Evolutionary conservation across 2,113 vertebrate species (phyloP), one percentile per base, ranked within the genome.

Genomic region (Sinocyclocheilus anophthalmus): DNA sequence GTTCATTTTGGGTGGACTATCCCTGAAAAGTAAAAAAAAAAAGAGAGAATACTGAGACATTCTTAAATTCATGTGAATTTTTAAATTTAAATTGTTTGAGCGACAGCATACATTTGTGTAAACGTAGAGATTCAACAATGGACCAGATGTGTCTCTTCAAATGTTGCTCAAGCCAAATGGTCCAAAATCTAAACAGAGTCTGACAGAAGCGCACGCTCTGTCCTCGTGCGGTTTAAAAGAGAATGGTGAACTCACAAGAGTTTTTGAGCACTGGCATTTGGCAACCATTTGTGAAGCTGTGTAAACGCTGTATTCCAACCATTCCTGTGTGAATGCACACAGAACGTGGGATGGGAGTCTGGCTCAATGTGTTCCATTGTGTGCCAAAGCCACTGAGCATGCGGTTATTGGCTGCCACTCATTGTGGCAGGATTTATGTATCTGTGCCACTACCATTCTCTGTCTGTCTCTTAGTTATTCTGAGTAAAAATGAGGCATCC

Each of bases 251-350:
- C 26, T 26, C 53, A 39, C 65, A 59, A 73, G 65, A n/a, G 24
- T 78, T 70, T 72, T 50, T 59, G 24, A 61, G 39, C 33, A 77
- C 39, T 53, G 84, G 9, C 33, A 80, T 80, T 69, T 80, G 76
- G 45, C 65, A 39, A 12, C 39, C 73, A 84, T 80, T 87, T 84
- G 82, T 85, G 83, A 81, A 63, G 67, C 86, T 84, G 69, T 84
- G 83, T 84, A 87, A 81, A 84, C 76, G 14, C 75, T n/a, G 33
- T 59, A 70, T 84, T 85, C 20, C 39, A 83, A 80, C 75, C 65
- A 84, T 87, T 81, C 76, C 83, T 67, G 81, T 87, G 55, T 84
- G 81, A 87, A 77, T 78, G 75, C 81, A 83, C 81, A 81, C 79
- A 86, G 77, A 81, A 86, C 55, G 85, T 86, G 78, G 85, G 77